Conservation (phyloP, 2,113 vertebrate genomes). For the Crotalus helleri region DNA sequence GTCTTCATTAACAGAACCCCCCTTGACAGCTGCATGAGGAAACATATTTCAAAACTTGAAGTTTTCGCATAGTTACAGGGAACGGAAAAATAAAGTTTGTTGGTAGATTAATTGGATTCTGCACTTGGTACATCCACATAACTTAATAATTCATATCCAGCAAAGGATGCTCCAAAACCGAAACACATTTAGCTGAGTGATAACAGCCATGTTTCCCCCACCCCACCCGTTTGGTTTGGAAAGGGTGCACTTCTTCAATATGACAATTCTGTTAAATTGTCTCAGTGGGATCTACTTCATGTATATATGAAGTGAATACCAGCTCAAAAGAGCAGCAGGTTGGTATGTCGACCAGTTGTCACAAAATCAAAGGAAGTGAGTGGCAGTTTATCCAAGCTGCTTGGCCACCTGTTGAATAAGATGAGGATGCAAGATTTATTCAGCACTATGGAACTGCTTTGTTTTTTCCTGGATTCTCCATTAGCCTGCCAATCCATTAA, state of each 20-base stretch:
- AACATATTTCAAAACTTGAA: constrained; percentile 9
- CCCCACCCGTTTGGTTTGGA: neutral
- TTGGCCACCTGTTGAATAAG: neutral
- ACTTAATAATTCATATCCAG: constrained; percentile 1
- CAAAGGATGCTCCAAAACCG: neutral
- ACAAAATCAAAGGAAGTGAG: neutral
- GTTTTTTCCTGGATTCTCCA: constrained; percentile 30
- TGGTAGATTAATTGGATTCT: constrained; percentile 2
- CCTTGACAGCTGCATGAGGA: neutral
- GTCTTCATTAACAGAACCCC: constrained; percentile 34
- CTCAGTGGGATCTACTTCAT: neutral
- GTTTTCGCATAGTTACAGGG: constrained; percentile 11
- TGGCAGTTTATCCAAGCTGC: neutral
- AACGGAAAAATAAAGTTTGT: constrained; percentile 30
- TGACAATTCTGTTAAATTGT: neutral
- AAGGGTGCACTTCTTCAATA: neutral
- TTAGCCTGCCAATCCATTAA: neutral
- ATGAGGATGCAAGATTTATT: constrained; percentile 27
- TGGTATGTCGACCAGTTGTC: neutral
- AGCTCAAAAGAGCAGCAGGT: neutral
- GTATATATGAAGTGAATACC: neutral
- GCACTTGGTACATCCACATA: neutral
- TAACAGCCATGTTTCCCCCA: neutral
- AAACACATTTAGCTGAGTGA: constrained; percentile 4
- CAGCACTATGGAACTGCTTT: constrained; percentile 26